Evolutionary conservation across 2,797 vertebrate genomes (phyloP).

Genomic region (Acropternis orthonyx): DNA sequence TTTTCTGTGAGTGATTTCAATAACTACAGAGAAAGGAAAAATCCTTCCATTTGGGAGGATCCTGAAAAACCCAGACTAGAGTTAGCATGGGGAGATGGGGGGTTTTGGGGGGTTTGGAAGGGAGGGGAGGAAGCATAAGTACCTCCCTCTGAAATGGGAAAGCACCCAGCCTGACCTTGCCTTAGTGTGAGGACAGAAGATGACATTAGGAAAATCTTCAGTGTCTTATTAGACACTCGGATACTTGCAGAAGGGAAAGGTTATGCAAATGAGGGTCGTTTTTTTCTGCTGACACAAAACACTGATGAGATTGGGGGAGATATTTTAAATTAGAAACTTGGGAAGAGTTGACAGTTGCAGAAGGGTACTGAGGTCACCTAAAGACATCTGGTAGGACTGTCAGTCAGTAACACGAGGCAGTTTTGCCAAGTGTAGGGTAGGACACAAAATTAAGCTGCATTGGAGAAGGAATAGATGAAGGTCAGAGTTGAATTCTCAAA

Average conservation of each 20-base stretch:
- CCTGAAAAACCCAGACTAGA: not conserved
- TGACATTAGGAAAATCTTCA: not conserved
- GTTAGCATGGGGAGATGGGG: not conserved
- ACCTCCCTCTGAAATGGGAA: not conserved
- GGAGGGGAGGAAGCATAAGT: not conserved
- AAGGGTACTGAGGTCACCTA: not conserved
- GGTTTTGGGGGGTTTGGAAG: not conserved
- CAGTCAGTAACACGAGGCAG: not conserved
- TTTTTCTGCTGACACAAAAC: not conserved
- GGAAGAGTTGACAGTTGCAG: conserved; percentile 13
- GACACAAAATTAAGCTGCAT: not conserved
- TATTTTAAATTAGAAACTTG: conserved; percentile 23
- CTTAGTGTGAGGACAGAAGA: not conserved
- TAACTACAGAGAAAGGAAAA: not conserved
- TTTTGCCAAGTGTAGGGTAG: not conserved
- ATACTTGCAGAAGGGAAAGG: not conserved
- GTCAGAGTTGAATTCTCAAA: conserved; percentile 2
- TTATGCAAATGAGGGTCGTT: not conserved
- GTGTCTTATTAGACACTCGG: not conserved
- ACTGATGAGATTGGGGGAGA: conserved; percentile 13
- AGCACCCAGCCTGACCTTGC: not conserved
- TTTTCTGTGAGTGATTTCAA: not conserved
- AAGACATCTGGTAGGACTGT: conserved; percentile 38
- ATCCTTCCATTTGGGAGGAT: not conserved
- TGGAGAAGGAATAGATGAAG: not conserved